phyloP scores from a whole-genome alignment of 2,888 invertebrate species.

The Xiphydria camelus region DNA sequence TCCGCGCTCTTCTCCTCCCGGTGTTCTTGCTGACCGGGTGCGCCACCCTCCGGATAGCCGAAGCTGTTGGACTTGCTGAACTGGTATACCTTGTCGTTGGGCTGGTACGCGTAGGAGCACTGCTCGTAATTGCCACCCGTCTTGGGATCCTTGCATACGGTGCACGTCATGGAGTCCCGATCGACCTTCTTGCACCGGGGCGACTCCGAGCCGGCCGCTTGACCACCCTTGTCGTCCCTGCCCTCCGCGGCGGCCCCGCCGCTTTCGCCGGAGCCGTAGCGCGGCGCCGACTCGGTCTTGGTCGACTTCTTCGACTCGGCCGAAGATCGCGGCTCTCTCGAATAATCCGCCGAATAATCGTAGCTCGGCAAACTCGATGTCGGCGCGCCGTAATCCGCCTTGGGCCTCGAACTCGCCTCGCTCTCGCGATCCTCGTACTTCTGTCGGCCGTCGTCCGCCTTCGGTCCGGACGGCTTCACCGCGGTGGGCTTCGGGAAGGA shows the following conservation, averaged over 20 bases:
- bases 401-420: neutral
- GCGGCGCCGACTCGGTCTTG: constrained; percentile 2
- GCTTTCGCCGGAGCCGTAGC: too few relatives aligned
- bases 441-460: neutral
- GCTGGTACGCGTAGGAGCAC: constrained; percentile 63
- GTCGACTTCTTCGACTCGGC: neutral
- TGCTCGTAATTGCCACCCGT: constrained; percentile 63
- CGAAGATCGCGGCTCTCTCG: too few relatives aligned
- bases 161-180: constrained; percentile 59
- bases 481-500: constrained; percentile 22
- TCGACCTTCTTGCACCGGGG: constrained; percentile 36
- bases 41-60: constrained; percentile 30
- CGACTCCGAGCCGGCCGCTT: neutral
- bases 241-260: neutral
- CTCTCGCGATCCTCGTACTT: neutral
- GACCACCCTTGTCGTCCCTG: constrained; percentile 9
- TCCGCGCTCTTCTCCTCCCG: neutral
- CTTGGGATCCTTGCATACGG: constrained; percentile 62
- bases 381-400: neutral
- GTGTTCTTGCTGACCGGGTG: neutral
- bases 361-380: neutral
- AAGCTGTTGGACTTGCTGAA: constrained; percentile 46
- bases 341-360: too few relatives aligned
- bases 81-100: constrained; percentile 48
- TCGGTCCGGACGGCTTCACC: neutral